Base-by-base conservation (phyloP, 2,888 invertebrate genomes). In the Orthonevra nobilis region DNA sequence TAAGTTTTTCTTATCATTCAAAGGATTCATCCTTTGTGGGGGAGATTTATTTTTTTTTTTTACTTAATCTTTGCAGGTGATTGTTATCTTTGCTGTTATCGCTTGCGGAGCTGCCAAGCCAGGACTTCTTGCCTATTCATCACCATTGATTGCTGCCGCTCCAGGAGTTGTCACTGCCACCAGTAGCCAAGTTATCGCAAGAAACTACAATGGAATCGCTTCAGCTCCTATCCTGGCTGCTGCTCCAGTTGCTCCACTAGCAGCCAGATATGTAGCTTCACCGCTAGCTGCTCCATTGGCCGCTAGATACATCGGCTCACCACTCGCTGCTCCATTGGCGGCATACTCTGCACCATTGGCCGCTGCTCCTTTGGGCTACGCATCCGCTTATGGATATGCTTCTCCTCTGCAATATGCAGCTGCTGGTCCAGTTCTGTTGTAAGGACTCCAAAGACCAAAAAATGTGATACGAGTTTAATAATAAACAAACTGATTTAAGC, bases 221-320 rank as follows among this genome's bases (percentile, higher is more conserved):
- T 70, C 84, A 12, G 83, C 83, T 10, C 92, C 93, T 0, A 92
- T 93, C 0, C 90, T 91, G 83, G 58, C 72, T 92, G 92, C 87
- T n/a, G 90, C 90, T 86, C 86, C 89, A 1, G 87, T 90, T 85
- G 42, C 72, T 23, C 63, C 58, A 10, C 28, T 54, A 3, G 63
- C 64, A 5, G 32, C 63, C 12, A 36, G n/a, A 7, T 36, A 28
- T 4, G 60, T 60, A 3, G 44, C 60, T 6, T 20, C 42, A 2
- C 64, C 66, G 4, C 26, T 44, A 3, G 64, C 42, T 4, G 48
- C 28, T 0, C 26, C 26, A 5, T 5, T 38, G 1, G 61, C 5
- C n/a, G n/a, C n/a, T n/a, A n/a, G n/a, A 23, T 23, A 23, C 23
- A 4, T 46, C 0, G n/a, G 48, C 14, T 36, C 61, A 4, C n/a